Conservation (phyloP, 2,797 vertebrate species). For the Perodicticus potto region DNA sequence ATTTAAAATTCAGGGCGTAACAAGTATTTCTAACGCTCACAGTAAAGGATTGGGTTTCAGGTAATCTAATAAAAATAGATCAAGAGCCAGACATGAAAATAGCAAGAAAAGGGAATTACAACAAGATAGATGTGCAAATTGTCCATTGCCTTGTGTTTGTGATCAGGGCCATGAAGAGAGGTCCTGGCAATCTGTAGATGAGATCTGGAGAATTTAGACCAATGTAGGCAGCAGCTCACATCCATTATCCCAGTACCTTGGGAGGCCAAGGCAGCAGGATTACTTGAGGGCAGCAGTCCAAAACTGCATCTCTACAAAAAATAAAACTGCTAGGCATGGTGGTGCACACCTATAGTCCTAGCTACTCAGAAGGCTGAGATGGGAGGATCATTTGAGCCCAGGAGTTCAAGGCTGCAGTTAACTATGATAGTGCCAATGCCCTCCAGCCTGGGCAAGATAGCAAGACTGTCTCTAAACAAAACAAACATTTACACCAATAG, state of each 20-base stretch:
- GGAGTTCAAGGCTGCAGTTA: not conserved
- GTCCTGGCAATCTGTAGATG: not conserved
- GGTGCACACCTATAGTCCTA: not conserved
- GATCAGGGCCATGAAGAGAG: not conserved
- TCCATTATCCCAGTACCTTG: not conserved
- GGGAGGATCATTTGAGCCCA: not conserved
- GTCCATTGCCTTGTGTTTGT: not conserved
- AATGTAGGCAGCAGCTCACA: not conserved
- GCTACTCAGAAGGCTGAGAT: not conserved
- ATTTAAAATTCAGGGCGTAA: slow-evolving; percentile 14
- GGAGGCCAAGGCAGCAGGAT: not conserved
- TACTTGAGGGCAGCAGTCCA: not conserved
- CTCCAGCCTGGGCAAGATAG: not conserved
- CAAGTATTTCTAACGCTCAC: not conserved
- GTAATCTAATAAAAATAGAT: not conserved
- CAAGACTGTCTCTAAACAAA: not conserved
- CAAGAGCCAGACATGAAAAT: not conserved
- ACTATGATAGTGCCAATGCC: not conserved
- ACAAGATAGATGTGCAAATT: not conserved
- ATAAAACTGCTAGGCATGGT: not conserved
- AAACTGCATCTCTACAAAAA: not conserved
- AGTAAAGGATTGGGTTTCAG: slow-evolving; percentile 7
- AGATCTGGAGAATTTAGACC: not conserved
- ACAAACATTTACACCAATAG: not conserved
- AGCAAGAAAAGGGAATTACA: not conserved